These are phyloP conservation scores for Aurelia aurita complex sp. Pacific DNA, from an alignment of 30 jellyfish, hydroid and myxozoan genomes.

Conservation along the genomic window DNA sequence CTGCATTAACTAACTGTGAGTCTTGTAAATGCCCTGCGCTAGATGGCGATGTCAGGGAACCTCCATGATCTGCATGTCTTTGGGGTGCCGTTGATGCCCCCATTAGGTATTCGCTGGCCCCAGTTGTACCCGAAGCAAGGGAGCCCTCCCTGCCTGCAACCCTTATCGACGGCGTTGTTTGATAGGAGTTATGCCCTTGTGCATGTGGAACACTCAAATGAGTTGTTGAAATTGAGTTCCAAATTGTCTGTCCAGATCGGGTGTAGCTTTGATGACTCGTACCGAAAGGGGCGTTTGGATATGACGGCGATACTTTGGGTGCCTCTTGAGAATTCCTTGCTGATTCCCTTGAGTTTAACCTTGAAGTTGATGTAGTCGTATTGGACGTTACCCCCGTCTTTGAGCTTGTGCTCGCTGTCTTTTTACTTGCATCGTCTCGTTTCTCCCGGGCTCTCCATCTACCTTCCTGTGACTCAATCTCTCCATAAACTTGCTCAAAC, in stretches of 20 bases:
- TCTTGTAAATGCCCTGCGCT: slow-evolving; percentile 12
- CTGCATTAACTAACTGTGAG: slow-evolving; percentile 52
- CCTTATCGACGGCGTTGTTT: background rate
- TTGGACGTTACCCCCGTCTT: slow-evolving; percentile 22
- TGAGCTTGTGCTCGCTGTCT: background rate
- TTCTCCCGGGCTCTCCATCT: slow-evolving; percentile 6
- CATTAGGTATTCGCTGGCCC: background rate
- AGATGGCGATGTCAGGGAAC: background rate
- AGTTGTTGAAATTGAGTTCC: background rate
- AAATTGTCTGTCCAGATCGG: background rate
- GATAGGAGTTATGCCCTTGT: background rate
- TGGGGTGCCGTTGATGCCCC: background rate
- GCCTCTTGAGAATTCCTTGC: slow-evolving; percentile 10
- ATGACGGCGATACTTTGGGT: background rate
- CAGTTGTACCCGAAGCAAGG: background rate
- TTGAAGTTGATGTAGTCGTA: background rate
- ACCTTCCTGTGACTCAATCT: slow-evolving; percentile 18
- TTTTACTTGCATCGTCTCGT: background rate
- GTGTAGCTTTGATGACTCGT: background rate
- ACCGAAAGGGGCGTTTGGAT: background rate
- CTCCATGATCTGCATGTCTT: background rate
- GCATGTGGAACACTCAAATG: background rate
- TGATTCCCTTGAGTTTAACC: background rate
- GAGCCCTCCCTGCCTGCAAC: background rate
- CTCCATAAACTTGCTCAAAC: slow-evolving; percentile 65